Base-by-base conservation (phyloP, 2,113 vertebrate genomes). In the Chloropsis hardwickii region DNA sequence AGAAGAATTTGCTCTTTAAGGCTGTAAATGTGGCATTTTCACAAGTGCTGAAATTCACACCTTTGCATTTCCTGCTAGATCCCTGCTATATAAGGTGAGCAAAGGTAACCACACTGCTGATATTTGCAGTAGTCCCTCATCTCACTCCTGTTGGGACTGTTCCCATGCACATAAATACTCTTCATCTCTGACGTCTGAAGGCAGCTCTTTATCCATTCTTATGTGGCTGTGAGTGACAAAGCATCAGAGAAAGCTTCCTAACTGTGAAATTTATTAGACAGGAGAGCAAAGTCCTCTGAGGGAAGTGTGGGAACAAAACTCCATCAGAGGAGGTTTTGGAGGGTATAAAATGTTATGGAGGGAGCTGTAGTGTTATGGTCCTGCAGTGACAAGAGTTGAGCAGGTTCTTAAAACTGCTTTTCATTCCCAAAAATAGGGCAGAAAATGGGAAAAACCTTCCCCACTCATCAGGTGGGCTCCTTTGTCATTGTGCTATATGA, bases 241-340 rank as follows among this genome's bases (percentile, higher is more conserved):
- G 45, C 76, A 86, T 60, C 76, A 94, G 50, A 90, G 85, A 73
- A 90, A 62, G 16, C 22, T 93, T 86, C 47, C 72, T 69, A 81
- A 83, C 91, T 95, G 88, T 91, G 88, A 94, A 84, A 91, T 86
- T 67, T 81, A 91, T 96, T 95, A 92, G 79, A 90, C 67, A 88
- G 67, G 64, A 95, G 62, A 92, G 42, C 60, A 56, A 74, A 95
- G 71, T 92, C 51, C 65, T 90, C 85, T 95, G 82, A 50, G 81
- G 67, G 56, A 96, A 95, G 51, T 83, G 67, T 74, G 90, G 86
- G 64, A 90, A 79, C 69, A 48, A 83, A 83, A 82, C 12, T 69
- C 51, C n/a, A 53, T 45, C 28, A n/a, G 72, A 90, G 45, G 14
- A 90, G 79, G 11, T 77, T 92, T 94, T 70, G 57, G 72, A 90